Base-by-base conservation (phyloP, 2,113 vertebrate species). In the Tragelaphus scriptus region DNA sequence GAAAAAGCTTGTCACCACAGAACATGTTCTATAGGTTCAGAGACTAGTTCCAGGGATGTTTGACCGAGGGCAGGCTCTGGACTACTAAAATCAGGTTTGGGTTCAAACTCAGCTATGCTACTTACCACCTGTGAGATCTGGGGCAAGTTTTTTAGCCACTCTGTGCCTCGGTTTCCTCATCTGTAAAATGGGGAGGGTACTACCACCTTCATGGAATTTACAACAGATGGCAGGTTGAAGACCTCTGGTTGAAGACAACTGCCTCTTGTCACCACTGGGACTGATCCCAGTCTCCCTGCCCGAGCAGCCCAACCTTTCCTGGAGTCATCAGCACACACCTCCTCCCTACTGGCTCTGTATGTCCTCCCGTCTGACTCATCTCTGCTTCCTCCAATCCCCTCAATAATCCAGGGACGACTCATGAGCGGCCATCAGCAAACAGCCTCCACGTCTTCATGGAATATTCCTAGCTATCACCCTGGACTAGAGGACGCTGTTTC, bases 131-230 rank as follows among this genome's bases (percentile, higher is more conserved):
- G 5, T 53, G 21, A 53, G 7, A 85, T 12, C 21, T 59, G n/a
- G 47, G 6, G 26, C 63, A 91, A 47, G 44, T 32, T 90, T 51
- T 63, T 51, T 55, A 58, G 51, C 26, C 15, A 25, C 26, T 53
- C n/a, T 84, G 47, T 82, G 71, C 61, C 71, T 95, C 63, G 5
- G 12, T 90, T 55, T 94, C 59, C 32, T 55, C 21, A 30, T n/a
- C 80, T 85, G 8, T 86, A 63, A 88, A 36, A 59, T 59, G n/a
- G 79, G 17, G 28, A 89, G 4, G 17, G 17, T 16, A 65, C 28
- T 59, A n/a, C 10, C n/a, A 44, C 16, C 58, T 84, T 85, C 55
- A 40, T 10, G 23, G 16, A 61, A 77, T 79, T 92, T 44, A 36
- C 4, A 75, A 79, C 0, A 75, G 68, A 40, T 1, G 0, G 68